Percentiles rank a stretch among this genome's conserved stretches.
Conservation (phyloP, 2,797 vertebrate species). For the Lophius americanus region DNA sequence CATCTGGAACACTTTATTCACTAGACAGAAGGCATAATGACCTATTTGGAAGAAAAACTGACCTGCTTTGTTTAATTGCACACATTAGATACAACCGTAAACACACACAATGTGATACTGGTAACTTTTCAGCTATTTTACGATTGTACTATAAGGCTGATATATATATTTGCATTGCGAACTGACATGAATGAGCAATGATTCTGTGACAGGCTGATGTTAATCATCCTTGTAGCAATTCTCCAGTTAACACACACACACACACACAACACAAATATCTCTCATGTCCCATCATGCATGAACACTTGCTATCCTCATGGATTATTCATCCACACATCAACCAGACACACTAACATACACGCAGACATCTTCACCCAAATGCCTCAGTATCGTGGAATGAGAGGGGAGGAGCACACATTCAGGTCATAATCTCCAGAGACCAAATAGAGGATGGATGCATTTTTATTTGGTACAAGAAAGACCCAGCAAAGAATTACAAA, state of each 20-base stretch:
- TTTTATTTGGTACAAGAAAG: not conserved
- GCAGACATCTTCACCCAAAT: slow-evolving; percentile 24
- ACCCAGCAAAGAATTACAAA: not conserved
- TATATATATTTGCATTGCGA: not conserved
- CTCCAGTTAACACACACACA: slow-evolving; percentile 3
- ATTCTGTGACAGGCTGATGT: slow-evolving; percentile 8
- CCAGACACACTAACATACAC: slow-evolving; percentile 14
- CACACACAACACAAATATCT: slow-evolving; percentile 19
- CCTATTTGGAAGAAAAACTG: slow-evolving; percentile 14
- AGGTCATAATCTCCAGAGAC: slow-evolving; percentile 30
- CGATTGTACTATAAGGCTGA: not conserved
- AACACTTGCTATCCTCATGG: slow-evolving; percentile 46
- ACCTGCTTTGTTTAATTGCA: slow-evolving; percentile 31
- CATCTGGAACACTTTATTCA: slow-evolving; percentile 10
- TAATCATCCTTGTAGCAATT: slow-evolving; percentile 15
- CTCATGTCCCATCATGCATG: slow-evolving; percentile 41
- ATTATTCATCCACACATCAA: slow-evolving; percentile 56
- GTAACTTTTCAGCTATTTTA: too few relatives aligned
- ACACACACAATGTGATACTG: not conserved
- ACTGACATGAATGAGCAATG: not conserved
- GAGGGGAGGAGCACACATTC: slow-evolving; percentile 23
- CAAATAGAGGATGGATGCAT: slow-evolving; percentile 6
- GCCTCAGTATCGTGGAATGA: slow-evolving; percentile 1
- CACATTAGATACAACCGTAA: not conserved
- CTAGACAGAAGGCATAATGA: slow-evolving; percentile 20